Conservation (phyloP, 2,113 vertebrate genomes). For the Ctenomys sociabilis region DNA sequence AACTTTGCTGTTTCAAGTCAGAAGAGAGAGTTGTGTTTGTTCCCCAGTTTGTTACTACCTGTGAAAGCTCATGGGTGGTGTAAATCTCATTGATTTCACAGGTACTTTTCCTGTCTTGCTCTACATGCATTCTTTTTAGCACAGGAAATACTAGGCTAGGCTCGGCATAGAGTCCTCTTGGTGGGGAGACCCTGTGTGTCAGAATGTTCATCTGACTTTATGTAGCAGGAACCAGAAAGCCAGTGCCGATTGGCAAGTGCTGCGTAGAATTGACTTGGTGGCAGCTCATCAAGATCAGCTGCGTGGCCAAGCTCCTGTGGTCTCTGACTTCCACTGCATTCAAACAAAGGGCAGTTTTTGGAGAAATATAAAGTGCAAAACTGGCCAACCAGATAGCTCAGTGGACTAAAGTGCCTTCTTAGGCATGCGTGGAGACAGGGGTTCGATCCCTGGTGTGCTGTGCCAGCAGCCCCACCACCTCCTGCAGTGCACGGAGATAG, state of each 20-base stretch:
- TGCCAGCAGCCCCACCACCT: no score
- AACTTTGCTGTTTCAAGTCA: conserved; percentile 40
- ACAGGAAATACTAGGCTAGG: conserved; percentile 12
- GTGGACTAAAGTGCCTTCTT: no score
- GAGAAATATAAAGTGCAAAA: background rate
- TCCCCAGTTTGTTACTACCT: conserved; percentile 33
- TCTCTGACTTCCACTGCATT: conserved; percentile 63
- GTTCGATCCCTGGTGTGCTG: no score
- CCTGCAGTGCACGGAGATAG: no score
- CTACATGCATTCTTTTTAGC: conserved; percentile 36
- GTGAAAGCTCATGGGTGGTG: background rate
- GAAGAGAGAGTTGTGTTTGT: conserved; percentile 29
- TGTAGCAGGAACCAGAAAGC: conserved; percentile 48
- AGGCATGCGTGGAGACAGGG: no score
- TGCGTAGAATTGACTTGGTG: conserved; percentile 44
- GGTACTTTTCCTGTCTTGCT: background rate
- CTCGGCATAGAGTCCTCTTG: conserved; percentile 47
- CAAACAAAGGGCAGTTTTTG: conserved; percentile 45
- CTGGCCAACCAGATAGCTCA: no score
- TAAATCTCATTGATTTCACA: conserved; percentile 11
- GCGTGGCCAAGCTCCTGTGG: background rate
- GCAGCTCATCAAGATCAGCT: conserved; percentile 67
- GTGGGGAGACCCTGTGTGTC: conserved; percentile 60
- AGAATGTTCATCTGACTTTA: conserved; percentile 66
- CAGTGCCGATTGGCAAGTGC: conserved; percentile 57